phyloP scores from a whole-genome alignment of 2,797 vertebrate species.

The Okamejei kenojei region DNA sequence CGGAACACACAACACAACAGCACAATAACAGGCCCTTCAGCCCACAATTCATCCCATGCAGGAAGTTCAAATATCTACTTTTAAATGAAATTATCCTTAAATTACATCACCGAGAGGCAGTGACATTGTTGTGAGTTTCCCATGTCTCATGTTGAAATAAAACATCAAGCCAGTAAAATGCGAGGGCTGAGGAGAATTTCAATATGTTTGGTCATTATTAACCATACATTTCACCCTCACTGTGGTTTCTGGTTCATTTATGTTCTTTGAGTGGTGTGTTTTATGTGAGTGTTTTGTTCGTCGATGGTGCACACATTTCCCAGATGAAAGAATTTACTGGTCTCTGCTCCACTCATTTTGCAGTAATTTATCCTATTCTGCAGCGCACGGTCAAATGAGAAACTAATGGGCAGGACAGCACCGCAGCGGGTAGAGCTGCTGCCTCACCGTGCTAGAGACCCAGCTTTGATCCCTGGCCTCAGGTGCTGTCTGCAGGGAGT shows the following conservation, averaged over 20 bases:
- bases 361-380: no score
- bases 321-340: conserved; percentile 18
- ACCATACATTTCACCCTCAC: neutral
- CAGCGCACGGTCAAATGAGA: no score
- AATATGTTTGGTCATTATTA: conserved; percentile 7
- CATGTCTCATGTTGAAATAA: neutral
- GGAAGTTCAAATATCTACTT: neutral
- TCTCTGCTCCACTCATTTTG: neutral
- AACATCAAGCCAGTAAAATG: neutral
- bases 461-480: no score
- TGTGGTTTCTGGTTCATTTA: neutral
- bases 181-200: neutral
- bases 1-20: no score
- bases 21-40: no score
- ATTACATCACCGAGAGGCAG: no score
- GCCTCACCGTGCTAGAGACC: no score
- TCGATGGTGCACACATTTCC: neutral
- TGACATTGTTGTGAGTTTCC: neutral
- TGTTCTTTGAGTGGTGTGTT: neutral
- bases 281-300: no score
- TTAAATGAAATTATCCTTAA: neutral
- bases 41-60: neutral
- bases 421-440: no score
- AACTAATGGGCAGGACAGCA: no score
- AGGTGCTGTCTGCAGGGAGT: no score